Percentiles rank a stretch among this genome's conserved stretches.
Evolutionary conservation across 2,797 vertebrate genomes (phyloP).

Genomic region (Scyliorhinus canicula): DNA sequence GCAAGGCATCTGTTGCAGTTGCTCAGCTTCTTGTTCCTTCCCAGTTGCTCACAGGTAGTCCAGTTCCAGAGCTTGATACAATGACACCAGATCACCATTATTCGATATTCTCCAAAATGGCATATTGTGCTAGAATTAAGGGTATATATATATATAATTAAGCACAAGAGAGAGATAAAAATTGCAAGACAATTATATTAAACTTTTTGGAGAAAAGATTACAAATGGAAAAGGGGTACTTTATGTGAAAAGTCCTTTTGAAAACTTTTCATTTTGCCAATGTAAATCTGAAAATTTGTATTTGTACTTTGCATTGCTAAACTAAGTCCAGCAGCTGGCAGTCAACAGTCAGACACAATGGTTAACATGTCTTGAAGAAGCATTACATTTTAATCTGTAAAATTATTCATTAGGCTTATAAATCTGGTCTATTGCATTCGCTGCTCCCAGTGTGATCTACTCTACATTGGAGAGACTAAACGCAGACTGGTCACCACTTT

Average conservation of each 20-base stretch:
- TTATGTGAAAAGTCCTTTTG: background rate
- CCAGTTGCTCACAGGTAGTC: conserved; percentile 80
- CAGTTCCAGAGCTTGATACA: conserved; percentile 91
- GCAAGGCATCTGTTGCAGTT: background rate
- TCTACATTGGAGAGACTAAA: too few relatives aligned
- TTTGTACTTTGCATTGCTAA: background rate
- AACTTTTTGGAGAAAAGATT: background rate
- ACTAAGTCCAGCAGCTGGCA: background rate
- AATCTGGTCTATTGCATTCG: too few relatives aligned
- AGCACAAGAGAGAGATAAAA: background rate
- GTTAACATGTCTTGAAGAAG: background rate
- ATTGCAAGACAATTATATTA: background rate
- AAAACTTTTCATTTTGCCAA: background rate
- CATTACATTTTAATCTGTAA: background rate
- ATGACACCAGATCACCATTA: conserved; percentile 86
- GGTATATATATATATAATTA: background rate
- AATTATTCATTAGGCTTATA: background rate
- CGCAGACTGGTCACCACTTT: too few relatives aligned
- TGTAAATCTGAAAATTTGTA: background rate
- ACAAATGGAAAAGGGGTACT: background rate
- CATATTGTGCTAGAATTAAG: conserved; percentile 84
- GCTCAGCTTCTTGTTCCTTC: conserved; percentile 40
- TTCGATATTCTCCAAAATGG: conserved; percentile 95
- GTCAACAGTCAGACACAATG: background rate
- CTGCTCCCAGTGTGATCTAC: too few relatives aligned